Evolutionary conservation across 2,113 vertebrate species (phyloP), one percentile per base, ranked within the genome.

Genomic region (Dissostichus mawsoni): DNA sequence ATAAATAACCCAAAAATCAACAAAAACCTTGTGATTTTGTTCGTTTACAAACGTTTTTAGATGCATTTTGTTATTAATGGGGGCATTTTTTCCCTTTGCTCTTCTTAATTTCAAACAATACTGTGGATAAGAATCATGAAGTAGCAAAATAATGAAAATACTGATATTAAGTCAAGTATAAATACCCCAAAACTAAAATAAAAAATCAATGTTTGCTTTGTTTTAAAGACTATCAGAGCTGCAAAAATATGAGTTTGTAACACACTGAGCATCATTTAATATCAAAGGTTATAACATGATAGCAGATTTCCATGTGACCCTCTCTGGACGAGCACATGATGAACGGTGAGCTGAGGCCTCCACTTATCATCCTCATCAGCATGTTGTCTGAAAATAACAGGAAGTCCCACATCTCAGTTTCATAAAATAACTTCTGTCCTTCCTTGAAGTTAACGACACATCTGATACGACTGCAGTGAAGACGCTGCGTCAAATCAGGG

Each of bases 331-430:
- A 63, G 70, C 33, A 64, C 14, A 65, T 57, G 64, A 83, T 48
- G 29, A 72, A 69, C 12, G 13, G 13, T 17, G 77, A 75, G 47
- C 59, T 2, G 45, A 83, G 52, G 56, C 87, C 66, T 86, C 70
- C 59, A 64, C 25, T 85, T 88, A 91, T 90, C 92, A 82, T 9
- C 81, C 62, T 11, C 81, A 68, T 59, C 81, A 85, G 74, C 72
- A 55, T 58, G 82, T 76, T 55, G 85, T 84, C 84, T 85, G 82
- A 70, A 75, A 83, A 84, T 69, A 91, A 87, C 92, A 91, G 91
- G 91, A 93, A 91, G 87, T 89, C 29, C 29, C 29, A 29, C 29
- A 29, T 29, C 72, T 62, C 73, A 36, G 62, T 77, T 68, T 57
- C 56, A 64, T 59, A 57, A 29, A 9, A 48, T n/a, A 25, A 50